Base-by-base conservation (phyloP, 92 coral and sea anemone genomes). In the Plumapathes pennacea region DNA sequence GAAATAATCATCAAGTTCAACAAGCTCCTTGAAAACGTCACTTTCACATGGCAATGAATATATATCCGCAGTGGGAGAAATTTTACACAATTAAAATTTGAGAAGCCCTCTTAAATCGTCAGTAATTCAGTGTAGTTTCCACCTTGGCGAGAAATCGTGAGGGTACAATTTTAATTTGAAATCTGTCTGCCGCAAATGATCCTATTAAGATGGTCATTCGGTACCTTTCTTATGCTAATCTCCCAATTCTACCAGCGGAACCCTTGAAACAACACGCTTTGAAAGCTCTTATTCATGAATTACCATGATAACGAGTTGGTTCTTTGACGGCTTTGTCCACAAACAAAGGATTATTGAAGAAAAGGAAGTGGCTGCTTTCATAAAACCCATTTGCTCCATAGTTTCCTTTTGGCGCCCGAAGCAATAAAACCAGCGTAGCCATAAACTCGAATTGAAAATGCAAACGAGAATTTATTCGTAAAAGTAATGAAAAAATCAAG, bases 311-410 rank as follows among this genome's bases (percentile, higher is more conserved):
- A 88, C 96, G 84, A 73, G 86, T 19, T 20, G 39, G 74, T 63
- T 57, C 81, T 80, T 80, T 80, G 62, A 69, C 27, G 45, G 72
- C 54, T 83, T 84, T 88, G 96, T 88, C 70, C 54, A 55, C 85
- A 78, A 83, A 88, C 96, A 88, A 88, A 88, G 66, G 96, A 78
- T 88, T 83, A 87, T 83, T 87, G 83, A 66, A 69, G 69, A 46
- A 83, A 72, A 69, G 96, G 96, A 87, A 83, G 90, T 78, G 63
- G 68, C 61, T 49, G 60, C 68, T 73, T 88, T 88, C 90, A 88
- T 83, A 78, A 88, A 83, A 76, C 83, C 78, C 86, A 83, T 82
- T 88, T 87, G 83, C 72, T 84, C 80, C 42, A 26, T 20, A 58
- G 77, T 68, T 58, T 84, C 78, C 88, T n/a, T 88, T 56, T 67